phyloP scores from a whole-genome alignment of 2,113 vertebrate genomes.

The Petrocephalus microphthalmus region DNA sequence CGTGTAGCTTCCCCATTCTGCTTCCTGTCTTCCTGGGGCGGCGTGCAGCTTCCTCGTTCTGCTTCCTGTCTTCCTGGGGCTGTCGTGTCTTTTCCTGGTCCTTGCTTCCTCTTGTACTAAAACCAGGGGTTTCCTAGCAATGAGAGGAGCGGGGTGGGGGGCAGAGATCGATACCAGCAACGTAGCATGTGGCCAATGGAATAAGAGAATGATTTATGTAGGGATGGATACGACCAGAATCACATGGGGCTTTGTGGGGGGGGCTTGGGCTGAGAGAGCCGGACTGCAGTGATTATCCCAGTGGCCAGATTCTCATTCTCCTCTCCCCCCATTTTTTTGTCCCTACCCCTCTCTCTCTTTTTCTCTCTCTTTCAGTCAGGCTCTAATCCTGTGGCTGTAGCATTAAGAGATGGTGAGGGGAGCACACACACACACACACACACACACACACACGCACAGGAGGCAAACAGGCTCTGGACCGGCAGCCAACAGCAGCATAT shows the following conservation, averaged over 20 bases:
- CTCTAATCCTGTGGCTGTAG: slow-evolving; percentile 62
- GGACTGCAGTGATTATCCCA: slow-evolving; percentile 66
- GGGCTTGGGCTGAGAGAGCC: slow-evolving; percentile 54
- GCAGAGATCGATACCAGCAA: slow-evolving; percentile 93
- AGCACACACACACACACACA: slow-evolving; percentile 13
- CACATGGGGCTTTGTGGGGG: slow-evolving; percentile 76
- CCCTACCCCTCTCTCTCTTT: slow-evolving; percentile 39
- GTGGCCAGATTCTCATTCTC: slow-evolving; percentile 52
- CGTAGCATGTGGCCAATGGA: slow-evolving; percentile 93
- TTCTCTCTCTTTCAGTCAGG: slow-evolving; percentile 47
- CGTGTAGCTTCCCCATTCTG: too few relatives aligned
- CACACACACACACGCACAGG: slow-evolving; percentile 30
- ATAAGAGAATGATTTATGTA: slow-evolving; percentile 98
- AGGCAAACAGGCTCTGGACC: slow-evolving; percentile 65
- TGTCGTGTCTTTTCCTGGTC: neutral
- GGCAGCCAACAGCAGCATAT: slow-evolving; percentile 68
- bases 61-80: neutral
- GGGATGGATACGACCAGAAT: slow-evolving; percentile 82
- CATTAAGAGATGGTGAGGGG: slow-evolving; percentile 53
- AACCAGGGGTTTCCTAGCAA: slow-evolving; percentile 84
- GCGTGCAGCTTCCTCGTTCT: neutral
- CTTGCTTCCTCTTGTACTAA: slow-evolving; percentile 50
- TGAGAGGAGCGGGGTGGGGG: slow-evolving; percentile 58
- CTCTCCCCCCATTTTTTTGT: slow-evolving; percentile 35
- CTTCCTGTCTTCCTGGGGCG: neutral